Conservation (phyloP, 2,888 invertebrate species). For the Scaptomyza reducta region DNA sequence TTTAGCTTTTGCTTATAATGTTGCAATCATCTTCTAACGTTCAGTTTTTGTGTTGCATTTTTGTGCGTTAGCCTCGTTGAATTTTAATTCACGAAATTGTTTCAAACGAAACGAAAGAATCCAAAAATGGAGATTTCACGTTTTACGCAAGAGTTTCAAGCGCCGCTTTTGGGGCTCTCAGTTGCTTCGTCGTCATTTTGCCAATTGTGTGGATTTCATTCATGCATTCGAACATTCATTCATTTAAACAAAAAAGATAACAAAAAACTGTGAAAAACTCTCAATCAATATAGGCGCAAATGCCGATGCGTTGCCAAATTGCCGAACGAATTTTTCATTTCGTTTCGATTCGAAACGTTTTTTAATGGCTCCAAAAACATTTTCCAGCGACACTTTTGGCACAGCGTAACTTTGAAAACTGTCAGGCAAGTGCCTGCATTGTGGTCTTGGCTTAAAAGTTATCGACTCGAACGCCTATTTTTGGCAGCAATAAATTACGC, state of each 20-base stretch:
- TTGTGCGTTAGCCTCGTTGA: conserved; percentile 66
- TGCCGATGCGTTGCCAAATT: conserved; percentile 77
- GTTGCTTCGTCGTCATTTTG: not conserved
- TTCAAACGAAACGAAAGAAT: conserved; percentile 34
- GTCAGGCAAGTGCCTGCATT: conserved; percentile 12
- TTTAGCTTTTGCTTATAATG: conserved; percentile 5
- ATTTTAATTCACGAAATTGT: conserved; percentile 74
- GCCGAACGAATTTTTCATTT: conserved; percentile 28
- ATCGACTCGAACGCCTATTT: conserved; percentile 49
- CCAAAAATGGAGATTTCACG: conserved; percentile 42
- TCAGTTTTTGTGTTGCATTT: conserved; percentile 39
- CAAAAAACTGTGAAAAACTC: conserved; percentile 68
- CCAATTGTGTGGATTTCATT: conserved; percentile 28
- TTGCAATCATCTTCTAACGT: conserved; percentile 59
- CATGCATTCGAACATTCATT: conserved; percentile 31
- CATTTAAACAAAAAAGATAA: conserved; percentile 1
- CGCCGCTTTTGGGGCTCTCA: conserved; percentile 16
- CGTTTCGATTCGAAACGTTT: conserved; percentile 12
- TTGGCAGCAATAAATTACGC: conserved; percentile 76
- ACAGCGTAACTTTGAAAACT: not conserved
- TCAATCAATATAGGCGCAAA: conserved; percentile 70
- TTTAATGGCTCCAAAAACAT: conserved; percentile 42
- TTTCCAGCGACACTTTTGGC: conserved; percentile 68
- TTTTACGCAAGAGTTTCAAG: conserved; percentile 47
- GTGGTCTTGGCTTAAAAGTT: conserved; percentile 50